Evolutionary conservation across 2,888 invertebrate genomes (phyloP).

Genomic region (Cyclophora punctaria): DNA sequence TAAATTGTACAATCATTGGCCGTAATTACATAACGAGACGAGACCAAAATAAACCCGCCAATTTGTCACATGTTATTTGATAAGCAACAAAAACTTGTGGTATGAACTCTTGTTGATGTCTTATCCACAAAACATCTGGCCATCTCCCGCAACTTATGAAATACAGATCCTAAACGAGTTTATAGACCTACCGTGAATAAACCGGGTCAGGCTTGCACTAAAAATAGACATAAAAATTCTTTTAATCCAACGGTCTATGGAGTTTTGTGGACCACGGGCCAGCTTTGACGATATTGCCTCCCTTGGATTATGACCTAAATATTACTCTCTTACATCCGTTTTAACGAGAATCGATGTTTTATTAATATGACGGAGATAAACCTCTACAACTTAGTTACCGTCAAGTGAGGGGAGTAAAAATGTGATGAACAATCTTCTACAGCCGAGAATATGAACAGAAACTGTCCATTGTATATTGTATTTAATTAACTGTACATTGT

Average conservation of each 20-base stretch:
- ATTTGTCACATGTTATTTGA: too few relatives aligned
- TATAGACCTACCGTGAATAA: slow-evolving; percentile 40
- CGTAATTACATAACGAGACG: too few relatives aligned
- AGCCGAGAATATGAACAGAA: too few relatives aligned
- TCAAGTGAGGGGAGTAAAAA: too few relatives aligned
- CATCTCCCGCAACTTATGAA: slow-evolving; percentile 38
- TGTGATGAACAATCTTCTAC: too few relatives aligned
- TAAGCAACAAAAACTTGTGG: not conserved
- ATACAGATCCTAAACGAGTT: slow-evolving; percentile 36
- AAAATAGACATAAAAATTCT: slow-evolving; percentile 46
- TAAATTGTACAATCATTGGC: too few relatives aligned
- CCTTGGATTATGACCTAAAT: slow-evolving; percentile 41
- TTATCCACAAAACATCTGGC: slow-evolving; percentile 31
- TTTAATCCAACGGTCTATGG: slow-evolving; percentile 37
- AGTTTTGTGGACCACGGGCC: slow-evolving; percentile 29
- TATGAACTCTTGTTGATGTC: not conserved
- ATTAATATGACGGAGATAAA: slow-evolving; percentile 12
- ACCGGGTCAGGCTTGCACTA: slow-evolving; percentile 41
- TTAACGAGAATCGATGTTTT: slow-evolving; percentile 27
- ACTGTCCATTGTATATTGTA: too few relatives aligned
- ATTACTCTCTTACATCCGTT: slow-evolving; percentile 24
- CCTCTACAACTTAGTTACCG: too few relatives aligned
- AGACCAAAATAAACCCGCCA: too few relatives aligned
- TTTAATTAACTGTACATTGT: too few relatives aligned
- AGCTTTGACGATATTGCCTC: slow-evolving; percentile 32